These are phyloP conservation scores for Hetaerina titia DNA, from an alignment of 2,888 invertebrate species.

Conservation along the genomic window DNA sequence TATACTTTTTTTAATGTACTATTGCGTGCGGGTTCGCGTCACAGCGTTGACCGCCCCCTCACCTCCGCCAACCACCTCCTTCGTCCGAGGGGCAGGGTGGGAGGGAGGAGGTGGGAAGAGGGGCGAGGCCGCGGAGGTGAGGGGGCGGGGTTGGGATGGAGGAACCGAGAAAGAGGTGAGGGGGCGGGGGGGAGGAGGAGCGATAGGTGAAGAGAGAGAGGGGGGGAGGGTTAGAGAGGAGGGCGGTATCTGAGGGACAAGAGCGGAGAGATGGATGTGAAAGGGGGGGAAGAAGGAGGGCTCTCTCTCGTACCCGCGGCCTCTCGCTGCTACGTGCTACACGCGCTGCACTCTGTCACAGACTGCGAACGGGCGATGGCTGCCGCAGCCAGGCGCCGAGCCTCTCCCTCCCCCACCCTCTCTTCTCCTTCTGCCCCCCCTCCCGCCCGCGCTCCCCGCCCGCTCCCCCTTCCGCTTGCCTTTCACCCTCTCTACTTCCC, in stretches of 20 bases:
- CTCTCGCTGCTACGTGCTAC: background rate
- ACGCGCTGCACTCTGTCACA: constrained; percentile 36
- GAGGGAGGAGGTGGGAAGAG: background rate
- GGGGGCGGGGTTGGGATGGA: background rate
- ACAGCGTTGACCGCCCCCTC: background rate
- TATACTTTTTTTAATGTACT: background rate
- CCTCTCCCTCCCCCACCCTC: background rate
- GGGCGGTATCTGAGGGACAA: background rate
- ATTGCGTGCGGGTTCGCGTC: background rate
- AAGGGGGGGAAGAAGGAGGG: background rate
- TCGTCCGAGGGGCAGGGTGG: background rate
- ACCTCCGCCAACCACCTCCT: background rate
- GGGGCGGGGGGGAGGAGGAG: background rate
- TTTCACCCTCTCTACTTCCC: no score
- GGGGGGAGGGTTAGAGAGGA: background rate
- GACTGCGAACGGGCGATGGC: constrained; percentile 51
- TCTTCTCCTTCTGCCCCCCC: background rate
- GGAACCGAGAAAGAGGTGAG: background rate
- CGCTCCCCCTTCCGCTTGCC: background rate
- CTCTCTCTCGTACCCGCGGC: background rate
- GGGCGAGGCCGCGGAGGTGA: background rate
- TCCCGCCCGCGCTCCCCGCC: background rate
- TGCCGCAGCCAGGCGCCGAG: constrained; percentile 63
- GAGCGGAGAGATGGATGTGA: background rate
- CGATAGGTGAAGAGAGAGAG: background rate